Conservation (phyloP, 2,113 vertebrate species). For the Phainopepla nitens region DNA sequence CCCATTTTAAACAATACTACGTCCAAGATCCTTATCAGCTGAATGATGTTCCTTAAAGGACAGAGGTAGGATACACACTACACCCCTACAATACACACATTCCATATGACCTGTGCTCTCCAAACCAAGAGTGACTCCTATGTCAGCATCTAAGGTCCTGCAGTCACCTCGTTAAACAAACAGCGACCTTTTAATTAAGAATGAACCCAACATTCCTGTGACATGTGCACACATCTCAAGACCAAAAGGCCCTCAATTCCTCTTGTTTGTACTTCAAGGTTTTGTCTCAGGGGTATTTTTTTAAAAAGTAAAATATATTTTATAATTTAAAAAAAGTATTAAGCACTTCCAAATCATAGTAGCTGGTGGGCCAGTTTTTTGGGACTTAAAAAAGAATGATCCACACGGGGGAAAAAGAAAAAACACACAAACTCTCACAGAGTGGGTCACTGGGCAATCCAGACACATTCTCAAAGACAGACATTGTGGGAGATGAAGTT, state of each 20-base stretch:
- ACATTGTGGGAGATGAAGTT: slow-evolving; percentile 52
- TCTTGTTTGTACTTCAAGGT: neutral
- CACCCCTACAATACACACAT: neutral
- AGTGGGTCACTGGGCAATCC: neutral
- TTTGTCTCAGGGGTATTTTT: neutral
- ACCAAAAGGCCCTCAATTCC: neutral
- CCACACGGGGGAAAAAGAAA: neutral
- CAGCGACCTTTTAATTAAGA: neutral
- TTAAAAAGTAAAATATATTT: neutral
- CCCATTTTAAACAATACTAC: neutral
- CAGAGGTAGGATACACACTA: neutral
- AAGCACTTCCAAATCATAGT: neutral
- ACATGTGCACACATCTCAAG: neutral
- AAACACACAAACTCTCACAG: neutral
- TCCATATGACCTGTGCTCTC: neutral
- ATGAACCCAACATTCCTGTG: neutral
- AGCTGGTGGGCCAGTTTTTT: neutral
- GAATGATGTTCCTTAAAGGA: neutral
- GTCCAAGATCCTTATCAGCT: neutral
- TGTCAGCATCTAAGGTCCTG: neutral
- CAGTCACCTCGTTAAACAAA: neutral
- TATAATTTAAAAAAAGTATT: neutral
- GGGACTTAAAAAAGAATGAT: neutral
- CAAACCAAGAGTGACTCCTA: neutral
- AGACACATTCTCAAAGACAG: slow-evolving; percentile 49